Evolutionary conservation across 2,888 invertebrate genomes (phyloP), one percentile per base, ranked within the genome.

Genomic region (Tetheella fluctuosa): DNA sequence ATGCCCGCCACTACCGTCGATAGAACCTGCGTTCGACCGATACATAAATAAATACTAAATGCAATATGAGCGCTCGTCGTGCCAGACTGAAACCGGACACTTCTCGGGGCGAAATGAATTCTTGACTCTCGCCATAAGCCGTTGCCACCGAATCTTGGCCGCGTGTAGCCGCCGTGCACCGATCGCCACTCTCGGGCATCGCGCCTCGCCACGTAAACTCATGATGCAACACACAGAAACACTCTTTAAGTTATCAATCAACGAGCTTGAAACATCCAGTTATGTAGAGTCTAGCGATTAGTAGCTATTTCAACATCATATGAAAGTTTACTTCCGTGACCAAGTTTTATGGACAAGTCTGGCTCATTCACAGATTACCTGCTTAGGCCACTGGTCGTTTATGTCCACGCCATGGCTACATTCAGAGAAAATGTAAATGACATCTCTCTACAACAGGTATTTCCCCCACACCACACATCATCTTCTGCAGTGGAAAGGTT

Each of bases 71-170:
- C 84, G 84, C 80, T 85, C 84, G 82, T 77, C 84, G 91, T 90
- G 89, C 89, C 90, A 90, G 88, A 90, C 91, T 90, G 91, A 90
- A 92, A 92, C 90, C 90, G 91, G 91, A 93, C 89, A 91, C 91
- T 90, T 86, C 86, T 87, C 83, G 81, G 78, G 79, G 80, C 89
- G 84, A 89, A 89, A 88, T 86, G 85, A 86, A 90, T 91, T 91
- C 90, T 89, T 86, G 81, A 77, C 91, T 91, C 90, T 89, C 85
- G 81, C 76, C 84, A 68, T 62, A 76, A 76, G 72, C 74, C 75
- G 85, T 86, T 89, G 89, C 90, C 88, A 89, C 86, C 85, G 88
- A 85, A 80, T 83, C 69, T 80, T 80, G 84, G 73, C 79, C 69
- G 73, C 64, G 34, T 55, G 13, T 12, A n/a, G 12, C 17, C 48